Evolutionary conservation across 2,888 invertebrate genomes (phyloP), one percentile per base, ranked within the genome.

Genomic region (Parapristionchus giblindavisi): DNA sequence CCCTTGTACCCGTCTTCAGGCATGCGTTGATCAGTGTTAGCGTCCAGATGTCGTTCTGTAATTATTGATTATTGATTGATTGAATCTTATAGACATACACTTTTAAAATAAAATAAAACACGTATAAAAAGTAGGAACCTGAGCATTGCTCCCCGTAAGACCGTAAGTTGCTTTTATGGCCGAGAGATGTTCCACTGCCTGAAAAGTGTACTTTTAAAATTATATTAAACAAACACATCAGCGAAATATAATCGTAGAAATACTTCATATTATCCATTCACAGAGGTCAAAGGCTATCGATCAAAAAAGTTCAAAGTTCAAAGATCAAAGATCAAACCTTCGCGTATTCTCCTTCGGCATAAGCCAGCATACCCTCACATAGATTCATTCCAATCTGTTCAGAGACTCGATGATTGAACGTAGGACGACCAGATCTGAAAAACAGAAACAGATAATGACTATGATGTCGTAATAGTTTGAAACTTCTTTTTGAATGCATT

Each of bases 131-230:
- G n/a, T n/a, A n/a, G n/a, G 14, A 38, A 79, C 84, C 77, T 87
- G 87, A 29, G 87, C 87, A 78, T 85, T 81, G 5, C 84, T 84
- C 70, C 87, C 87, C 56, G 84, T 85, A 60, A 86, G 83, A 29
- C 76, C 76, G 36, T 82, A 76, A 17, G 87, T 78, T 51, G 83
- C 75, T 3, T 85, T 75, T 43, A 86, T 79, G 8, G 87, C 83
- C 48, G 78, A 81, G 76, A 87, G 78, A n/a, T 76, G 76, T 51
- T 82, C 80, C 34, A 83, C 85, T 8, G 83, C 29, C 70, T 71
- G 70, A 27, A 32, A 6, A 5, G 11, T 11, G 6, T 56, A 14
- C 29, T 56, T n/a, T 3, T 56, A 27, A 3, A 56, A 24, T 2
- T 17, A 6, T 56, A 27, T n/a, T n/a, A n/a, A n/a, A n/a, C n/a